A percentile compares a stretch with the other conserved stretches of the same genome.
Conservation (phyloP, 1,140 invertebrate species). For the Neotoxoptera formosana region DNA sequence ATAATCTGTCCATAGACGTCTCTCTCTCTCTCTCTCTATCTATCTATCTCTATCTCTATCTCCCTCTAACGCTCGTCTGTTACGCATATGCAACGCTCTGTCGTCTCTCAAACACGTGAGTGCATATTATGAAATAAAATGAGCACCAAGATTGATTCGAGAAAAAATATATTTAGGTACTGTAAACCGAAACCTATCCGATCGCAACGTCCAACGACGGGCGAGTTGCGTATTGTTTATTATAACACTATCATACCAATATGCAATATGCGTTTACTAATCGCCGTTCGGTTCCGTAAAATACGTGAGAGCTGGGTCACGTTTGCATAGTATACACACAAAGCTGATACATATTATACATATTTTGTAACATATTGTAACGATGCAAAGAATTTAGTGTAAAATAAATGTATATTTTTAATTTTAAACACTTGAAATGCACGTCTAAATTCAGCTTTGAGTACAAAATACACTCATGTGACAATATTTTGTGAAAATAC, state of each 20-base stretch:
- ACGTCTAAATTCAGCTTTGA: neutral
- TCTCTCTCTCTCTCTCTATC: neutral
- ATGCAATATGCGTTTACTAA: neutral
- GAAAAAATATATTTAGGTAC: no score
- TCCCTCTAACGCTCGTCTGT: neutral
- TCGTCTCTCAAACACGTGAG: neutral
- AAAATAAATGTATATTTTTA: neutral
- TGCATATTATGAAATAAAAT: neutral
- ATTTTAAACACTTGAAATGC: neutral
- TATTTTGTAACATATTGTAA: neutral
- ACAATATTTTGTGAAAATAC: neutral
- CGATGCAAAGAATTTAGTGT: neutral
- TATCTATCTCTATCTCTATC: neutral
- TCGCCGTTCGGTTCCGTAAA: neutral
- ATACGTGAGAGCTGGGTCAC: neutral
- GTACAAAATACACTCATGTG: no score
- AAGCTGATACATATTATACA: neutral
- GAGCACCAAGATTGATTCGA: neutral
- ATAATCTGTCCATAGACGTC: neutral
- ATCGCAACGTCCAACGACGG: neutral
- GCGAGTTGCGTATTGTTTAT: neutral
- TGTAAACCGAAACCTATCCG: neutral
- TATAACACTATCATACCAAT: neutral
- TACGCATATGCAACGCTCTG: neutral
- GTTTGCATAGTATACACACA: neutral